Percentiles rank a stretch among this genome's conserved stretches.
phyloP scores from a whole-genome alignment of 2,888 invertebrate genomes.

The Eilema griseolum region DNA sequence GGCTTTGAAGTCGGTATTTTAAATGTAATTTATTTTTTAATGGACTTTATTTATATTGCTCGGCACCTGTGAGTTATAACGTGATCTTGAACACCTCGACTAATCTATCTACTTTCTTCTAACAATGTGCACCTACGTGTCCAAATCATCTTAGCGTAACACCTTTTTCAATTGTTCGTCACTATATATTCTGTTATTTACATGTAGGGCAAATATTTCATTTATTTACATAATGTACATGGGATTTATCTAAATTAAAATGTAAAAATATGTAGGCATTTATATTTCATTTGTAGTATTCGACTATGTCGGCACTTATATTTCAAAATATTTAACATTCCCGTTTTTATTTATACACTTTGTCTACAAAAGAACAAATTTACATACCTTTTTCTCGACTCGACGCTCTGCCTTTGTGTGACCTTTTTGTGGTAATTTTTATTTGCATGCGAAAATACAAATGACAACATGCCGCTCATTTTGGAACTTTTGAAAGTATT shows the following conservation, averaged over 20 bases:
- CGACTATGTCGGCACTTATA: slow-evolving; percentile 6
- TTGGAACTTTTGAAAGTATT: slow-evolving; percentile 43
- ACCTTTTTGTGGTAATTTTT: slow-evolving; percentile 61
- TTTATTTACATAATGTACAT: too few relatives aligned
- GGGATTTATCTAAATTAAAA: too few relatives aligned
- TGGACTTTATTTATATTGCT: too few relatives aligned
- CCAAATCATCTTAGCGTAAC: neutral
- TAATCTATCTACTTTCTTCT: neutral
- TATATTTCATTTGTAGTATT: slow-evolving; percentile 12
- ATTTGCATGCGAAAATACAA: slow-evolving; percentile 57
- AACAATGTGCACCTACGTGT: too few relatives aligned
- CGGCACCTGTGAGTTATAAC: too few relatives aligned
- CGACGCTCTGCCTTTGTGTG: slow-evolving; percentile 51
- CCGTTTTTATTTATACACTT: slow-evolving; percentile 49
- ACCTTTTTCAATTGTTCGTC: neutral
- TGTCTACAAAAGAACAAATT: slow-evolving; percentile 57
- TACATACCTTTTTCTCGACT: slow-evolving; percentile 57
- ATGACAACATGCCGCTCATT: slow-evolving; percentile 39
- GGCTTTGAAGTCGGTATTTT: too few relatives aligned
- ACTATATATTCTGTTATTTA: too few relatives aligned
- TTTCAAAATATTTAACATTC: slow-evolving; percentile 45
- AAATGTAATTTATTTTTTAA: too few relatives aligned
- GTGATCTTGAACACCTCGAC: too few relatives aligned
- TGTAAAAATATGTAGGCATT: neutral
- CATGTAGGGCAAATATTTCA: too few relatives aligned